Base-by-base conservation (phyloP, 1,140 invertebrate species). In the Drosophila pectinifera region DNA sequence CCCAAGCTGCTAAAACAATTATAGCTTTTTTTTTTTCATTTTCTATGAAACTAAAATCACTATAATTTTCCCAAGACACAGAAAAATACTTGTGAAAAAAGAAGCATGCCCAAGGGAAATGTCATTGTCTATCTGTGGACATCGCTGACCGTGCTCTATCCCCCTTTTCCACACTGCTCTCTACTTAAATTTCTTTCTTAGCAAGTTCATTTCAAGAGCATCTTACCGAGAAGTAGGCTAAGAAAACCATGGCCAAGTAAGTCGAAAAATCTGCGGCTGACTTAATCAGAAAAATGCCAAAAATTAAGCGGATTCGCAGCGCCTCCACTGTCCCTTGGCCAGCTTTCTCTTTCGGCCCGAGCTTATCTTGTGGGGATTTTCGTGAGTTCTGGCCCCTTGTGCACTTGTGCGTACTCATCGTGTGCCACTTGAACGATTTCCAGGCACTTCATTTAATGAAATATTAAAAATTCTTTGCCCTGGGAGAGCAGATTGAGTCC, bases 371-470 rank as follows among this genome's bases (percentile, higher is more conserved):
- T 48, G 68, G 55, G 70, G 43, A 59, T 74, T 74, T 43, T 49
- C 54, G 53, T 65, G 62, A 78, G 49, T 69, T 75, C 75, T 58
- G 73, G 62, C 41, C 63, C 63, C 51, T 55, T 85, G 67, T 85
- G 68, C 78, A 82, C 49, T 78, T 86, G 64, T 86, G 79, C 65
- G 83, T 79, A 57, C 76, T 83, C 83, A 88, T 88, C 76, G 64
- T 88, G 83, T 88, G 83, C 83, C 83, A 89, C 79, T 88, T 88
- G 73, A 90, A 89, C 84, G 83, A 83, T 83, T 88, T 88, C 56
- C 69, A 55, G 65, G 80, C 80, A 91, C 90, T 91, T 90, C 89
- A 91, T 91, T 91, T 91, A 91, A 91, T 91, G 90, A 91, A 91
- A 91, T 91, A 91, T 91, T 91, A 90, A 91, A 91, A 91, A 90